Evolutionary conservation across 2,113 vertebrate species (phyloP).

Genomic region (Marmota monax): DNA sequence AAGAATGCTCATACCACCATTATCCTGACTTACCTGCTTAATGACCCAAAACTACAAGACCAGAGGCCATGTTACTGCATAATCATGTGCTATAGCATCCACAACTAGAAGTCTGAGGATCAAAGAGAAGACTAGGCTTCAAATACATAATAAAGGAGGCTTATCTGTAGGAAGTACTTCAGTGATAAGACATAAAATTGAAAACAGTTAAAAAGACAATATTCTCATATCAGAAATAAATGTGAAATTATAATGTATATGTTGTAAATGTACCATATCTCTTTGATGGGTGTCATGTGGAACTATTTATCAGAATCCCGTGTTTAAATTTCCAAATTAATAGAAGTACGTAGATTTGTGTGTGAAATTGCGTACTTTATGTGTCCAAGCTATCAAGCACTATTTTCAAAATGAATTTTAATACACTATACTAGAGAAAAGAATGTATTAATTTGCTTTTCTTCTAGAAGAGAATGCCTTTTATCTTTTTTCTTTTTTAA

Average conservation of each 20-base stretch:
- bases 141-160: not conserved
- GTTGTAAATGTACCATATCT: not conserved
- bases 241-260: not conserved
- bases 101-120: not conserved
- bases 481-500: too few relatives aligned
- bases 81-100: rapidly evolving
- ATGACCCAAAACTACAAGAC: not conserved
- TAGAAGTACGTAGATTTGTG: not conserved
- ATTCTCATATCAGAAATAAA: not conserved
- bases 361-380: not conserved
- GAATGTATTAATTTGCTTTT: not conserved
- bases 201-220: not conserved
- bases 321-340: not conserved
- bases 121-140: not conserved
- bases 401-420: not conserved
- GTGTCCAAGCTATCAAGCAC: not conserved
- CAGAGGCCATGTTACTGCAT: not conserved
- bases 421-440: not conserved
- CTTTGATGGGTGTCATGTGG: not conserved
- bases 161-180: not conserved
- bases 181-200: not conserved
- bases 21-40: not conserved
- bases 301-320: not conserved
- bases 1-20: not conserved
- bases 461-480: too few relatives aligned